Conservation (phyloP, 23 tunicate genomes). For the Ciona savignyi region DNA sequence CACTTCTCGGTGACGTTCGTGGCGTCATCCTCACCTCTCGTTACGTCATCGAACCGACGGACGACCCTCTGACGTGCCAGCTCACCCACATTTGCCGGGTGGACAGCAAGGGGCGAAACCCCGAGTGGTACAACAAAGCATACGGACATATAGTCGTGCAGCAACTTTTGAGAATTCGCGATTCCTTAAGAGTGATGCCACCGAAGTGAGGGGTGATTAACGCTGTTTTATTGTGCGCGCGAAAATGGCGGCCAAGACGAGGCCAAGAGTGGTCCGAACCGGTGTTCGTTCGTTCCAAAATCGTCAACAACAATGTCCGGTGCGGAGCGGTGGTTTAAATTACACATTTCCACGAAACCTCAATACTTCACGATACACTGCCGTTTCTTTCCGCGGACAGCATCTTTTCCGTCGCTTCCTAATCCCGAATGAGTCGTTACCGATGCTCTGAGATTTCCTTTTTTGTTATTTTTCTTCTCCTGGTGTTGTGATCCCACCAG, state of each 20-base stretch:
- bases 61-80: conserved; percentile 29
- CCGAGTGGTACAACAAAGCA: conserved; percentile 88
- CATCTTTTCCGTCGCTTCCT: not conserved
- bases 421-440: not conserved
- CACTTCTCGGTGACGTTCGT: conserved; percentile 67
- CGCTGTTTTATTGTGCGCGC: not conserved
- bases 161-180: conserved; percentile 34
- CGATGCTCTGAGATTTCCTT: not conserved
- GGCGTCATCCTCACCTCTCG: conserved; percentile 86
- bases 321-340: not conserved
- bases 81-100: conserved; percentile 57
- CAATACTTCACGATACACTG: not conserved
- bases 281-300: not conserved
- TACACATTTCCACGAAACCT: not conserved
- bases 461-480: not conserved
- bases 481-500: not conserved
- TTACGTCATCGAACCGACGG: conserved; percentile 81
- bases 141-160: conserved; percentile 46
- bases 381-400: conserved; percentile 1
- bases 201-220: conserved; percentile 17
- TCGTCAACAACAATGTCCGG: not conserved
- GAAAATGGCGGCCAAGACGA: not conserved
- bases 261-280: not conserved
- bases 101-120: conserved; percentile 78
- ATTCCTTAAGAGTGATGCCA: conserved; percentile 26